Conservation (phyloP, 1,140 invertebrate species). For the Bombus affinis region DNA sequence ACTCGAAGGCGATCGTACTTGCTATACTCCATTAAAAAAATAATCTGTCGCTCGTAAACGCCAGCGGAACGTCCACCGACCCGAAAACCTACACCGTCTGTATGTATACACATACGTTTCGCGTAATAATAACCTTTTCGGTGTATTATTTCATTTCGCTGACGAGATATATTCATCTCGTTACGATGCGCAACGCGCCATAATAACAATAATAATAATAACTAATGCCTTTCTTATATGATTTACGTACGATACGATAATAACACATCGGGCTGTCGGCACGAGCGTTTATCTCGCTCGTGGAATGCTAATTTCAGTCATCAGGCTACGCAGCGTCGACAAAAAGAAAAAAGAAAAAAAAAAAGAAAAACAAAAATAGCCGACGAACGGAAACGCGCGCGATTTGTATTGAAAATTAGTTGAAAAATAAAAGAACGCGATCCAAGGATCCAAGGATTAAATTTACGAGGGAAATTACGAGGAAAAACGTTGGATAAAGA, state of each 20-base stretch:
- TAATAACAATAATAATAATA: slow-evolving; percentile 4
- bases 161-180: background rate
- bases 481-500: background rate
- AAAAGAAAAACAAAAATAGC: fast-evolving
- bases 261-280: background rate
- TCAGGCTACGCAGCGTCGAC: background rate
- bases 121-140: background rate
- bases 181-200: background rate
- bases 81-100: background rate
- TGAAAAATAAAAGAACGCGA: no score
- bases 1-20: background rate
- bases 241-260: background rate
- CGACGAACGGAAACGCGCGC: no score
- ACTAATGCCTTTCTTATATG: background rate
- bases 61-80: background rate
- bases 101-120: no score
- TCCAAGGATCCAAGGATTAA: no score
- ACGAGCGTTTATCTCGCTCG: background rate
- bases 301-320: background rate
- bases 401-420: background rate
- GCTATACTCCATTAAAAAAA: background rate
- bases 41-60: slow-evolving; percentile 16
- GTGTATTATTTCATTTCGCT: background rate
- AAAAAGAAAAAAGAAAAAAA: fast-evolving
- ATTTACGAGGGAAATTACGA: background rate